Conservation (phyloP, 2,888 invertebrate genomes). For the Harpagoxenus sublaevis region DNA sequence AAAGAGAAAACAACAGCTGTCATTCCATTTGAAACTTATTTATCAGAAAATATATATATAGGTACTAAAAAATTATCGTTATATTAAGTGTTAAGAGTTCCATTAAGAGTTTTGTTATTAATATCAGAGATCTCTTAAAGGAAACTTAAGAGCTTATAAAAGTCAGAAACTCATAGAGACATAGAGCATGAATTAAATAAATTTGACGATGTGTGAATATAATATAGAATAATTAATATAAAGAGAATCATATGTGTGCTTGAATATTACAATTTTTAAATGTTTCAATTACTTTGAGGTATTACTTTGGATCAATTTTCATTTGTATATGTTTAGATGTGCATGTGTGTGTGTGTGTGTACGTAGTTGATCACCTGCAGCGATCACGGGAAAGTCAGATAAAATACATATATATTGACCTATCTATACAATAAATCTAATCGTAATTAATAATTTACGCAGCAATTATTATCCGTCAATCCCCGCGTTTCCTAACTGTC, state of each 20-base stretch:
- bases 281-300: neutral
- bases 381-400: neutral
- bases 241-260: neutral
- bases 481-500: neutral
- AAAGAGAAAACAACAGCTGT: neutral
- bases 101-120: too few species aligned
- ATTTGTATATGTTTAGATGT: neutral
- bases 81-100: neutral
- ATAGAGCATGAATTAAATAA: neutral
- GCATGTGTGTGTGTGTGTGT: neutral
- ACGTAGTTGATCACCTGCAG: neutral
- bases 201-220: neutral
- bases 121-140: neutral
- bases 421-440: constrained; percentile 36
- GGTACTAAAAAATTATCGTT: neutral
- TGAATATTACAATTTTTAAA: neutral
- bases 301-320: neutral
- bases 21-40: neutral
- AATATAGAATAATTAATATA: neutral
- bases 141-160: neutral
- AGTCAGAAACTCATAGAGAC: neutral
- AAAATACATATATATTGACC: neutral
- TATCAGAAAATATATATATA: neutral
- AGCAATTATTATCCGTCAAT: constrained; percentile 24
- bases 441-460: constrained; percentile 22